These are phyloP conservation scores for Florisuga fusca DNA, from an alignment of 2,797 vertebrate species.

Conservation along the genomic window DNA sequence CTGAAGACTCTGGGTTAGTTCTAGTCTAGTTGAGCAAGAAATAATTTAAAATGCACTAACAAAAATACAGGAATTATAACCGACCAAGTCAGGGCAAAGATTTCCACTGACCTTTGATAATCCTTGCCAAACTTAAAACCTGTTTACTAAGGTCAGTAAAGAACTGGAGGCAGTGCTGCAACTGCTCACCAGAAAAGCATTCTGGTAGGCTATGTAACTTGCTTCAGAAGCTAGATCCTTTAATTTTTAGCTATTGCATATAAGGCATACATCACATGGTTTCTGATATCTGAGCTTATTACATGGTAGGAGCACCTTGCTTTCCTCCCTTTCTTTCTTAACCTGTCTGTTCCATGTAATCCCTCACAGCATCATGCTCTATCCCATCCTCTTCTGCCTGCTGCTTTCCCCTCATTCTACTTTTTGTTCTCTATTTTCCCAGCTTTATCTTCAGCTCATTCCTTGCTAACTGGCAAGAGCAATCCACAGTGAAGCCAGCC, in stretches of 20 bases:
- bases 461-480: neutral
- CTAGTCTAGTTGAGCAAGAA: neutral
- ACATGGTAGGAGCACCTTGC: neutral
- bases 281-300: neutral
- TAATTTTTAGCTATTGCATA: neutral
- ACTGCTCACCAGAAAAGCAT: neutral
- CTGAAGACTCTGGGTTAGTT: neutral
- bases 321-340: neutral
- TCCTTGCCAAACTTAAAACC: neutral
- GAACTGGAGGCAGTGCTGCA: neutral
- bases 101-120: neutral
- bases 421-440: neutral
- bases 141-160: neutral
- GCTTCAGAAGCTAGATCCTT: neutral
- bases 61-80: neutral
- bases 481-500: neutral
- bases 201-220: neutral
- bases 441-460: conserved; percentile 7
- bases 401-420: neutral
- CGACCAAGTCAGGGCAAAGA: neutral
- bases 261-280: neutral
- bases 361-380: rapidly evolving
- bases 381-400: neutral
- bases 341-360: neutral
- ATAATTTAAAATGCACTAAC: neutral